Base-by-base conservation (phyloP, 2,113 vertebrate species). In the Salvelinus sp. region DNA sequence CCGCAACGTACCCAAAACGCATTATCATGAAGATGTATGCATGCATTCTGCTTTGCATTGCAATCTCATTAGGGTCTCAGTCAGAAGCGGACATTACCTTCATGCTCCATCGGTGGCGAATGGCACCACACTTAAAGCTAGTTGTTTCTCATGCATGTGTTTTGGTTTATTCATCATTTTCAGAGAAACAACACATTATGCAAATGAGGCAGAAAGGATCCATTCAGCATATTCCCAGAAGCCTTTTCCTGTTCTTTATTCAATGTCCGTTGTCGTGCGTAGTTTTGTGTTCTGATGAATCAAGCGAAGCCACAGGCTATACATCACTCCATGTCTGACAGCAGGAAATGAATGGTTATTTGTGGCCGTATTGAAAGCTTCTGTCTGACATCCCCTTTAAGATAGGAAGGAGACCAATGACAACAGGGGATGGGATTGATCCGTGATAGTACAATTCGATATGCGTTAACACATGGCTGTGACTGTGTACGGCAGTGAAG, bases 101-200 rank as follows among this genome's bases (percentile, higher is more conserved):
- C 86, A 76, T 72, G 88, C 84, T 88, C 72, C 50, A 70, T n/a
- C 86, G 83, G 58, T 62, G n/a, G 66, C 18, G 20, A 70, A 83
- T 79, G 71, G 54, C 30, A 2, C 44, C 80, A 78, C 81, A 86
- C 77, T 87, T 75, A 84, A 86, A 87, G 74, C 74, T 82, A 47
- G 75, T 75, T 69, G 67, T 86, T 88, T 90, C 88, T 83, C 77
- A 85, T 84, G 79, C 58, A 18, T 71, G 47, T 23, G 66, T 88
- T 91, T 87, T 69, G 70, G 83, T 92, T 88, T 91, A 89, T 91
- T 91, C 85, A 91, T 93, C 89, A 88, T 88, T 91, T 91, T 84
- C 85, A 85, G 76, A 80, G 84, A 90, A 92, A 92, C 86, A 90
- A 88, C 83, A 85, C 87, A 90, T 92, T 90, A 92, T 93, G 91